These are phyloP conservation scores for Megalops atlanticus DNA, from an alignment of 2,113 vertebrate genomes.

Conservation along the genomic window DNA sequence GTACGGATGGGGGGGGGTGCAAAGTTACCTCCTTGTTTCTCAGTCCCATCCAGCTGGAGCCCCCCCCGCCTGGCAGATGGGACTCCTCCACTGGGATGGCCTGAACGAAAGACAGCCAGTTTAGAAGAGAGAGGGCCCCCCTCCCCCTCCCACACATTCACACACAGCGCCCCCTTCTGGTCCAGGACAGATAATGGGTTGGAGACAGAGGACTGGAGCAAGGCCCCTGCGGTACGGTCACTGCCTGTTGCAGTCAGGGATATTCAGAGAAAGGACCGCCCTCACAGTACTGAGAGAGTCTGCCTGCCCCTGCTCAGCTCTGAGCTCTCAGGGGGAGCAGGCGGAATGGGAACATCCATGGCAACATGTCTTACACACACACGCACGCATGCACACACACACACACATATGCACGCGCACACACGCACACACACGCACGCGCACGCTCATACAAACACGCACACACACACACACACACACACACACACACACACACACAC, in stretches of 20 bases:
- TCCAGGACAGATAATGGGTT: background rate
- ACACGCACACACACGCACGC: slow-evolving; percentile 28
- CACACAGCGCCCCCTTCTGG: slow-evolving; percentile 30
- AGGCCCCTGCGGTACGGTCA: too few relatives aligned
- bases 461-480: background rate
- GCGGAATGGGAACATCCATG: too few relatives aligned
- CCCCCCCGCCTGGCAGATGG: slow-evolving; percentile 61
- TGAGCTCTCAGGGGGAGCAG: background rate
- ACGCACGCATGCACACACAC: slow-evolving; percentile 31
- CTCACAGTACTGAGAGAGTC: background rate
- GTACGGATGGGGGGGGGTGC: slow-evolving; percentile 45
- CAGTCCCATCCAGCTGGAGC: slow-evolving; percentile 67
- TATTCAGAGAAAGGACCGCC: background rate
- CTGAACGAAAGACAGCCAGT: slow-evolving; percentile 66
- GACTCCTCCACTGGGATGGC: slow-evolving; percentile 67
- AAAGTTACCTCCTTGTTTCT: slow-evolving; percentile 66
- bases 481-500: background rate
- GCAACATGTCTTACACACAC: background rate
- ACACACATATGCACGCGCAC: slow-evolving; percentile 25
- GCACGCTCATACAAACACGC: slow-evolving; percentile 31
- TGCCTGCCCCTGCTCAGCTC: background rate
- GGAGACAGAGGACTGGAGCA: background rate
- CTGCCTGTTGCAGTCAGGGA: slow-evolving; percentile 12
- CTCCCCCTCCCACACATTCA: slow-evolving; percentile 39
- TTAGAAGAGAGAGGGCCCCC: slow-evolving; percentile 52